These are phyloP conservation scores for Euproctis similis DNA, from an alignment of 2,888 invertebrate species.

Conservation along the genomic window DNA sequence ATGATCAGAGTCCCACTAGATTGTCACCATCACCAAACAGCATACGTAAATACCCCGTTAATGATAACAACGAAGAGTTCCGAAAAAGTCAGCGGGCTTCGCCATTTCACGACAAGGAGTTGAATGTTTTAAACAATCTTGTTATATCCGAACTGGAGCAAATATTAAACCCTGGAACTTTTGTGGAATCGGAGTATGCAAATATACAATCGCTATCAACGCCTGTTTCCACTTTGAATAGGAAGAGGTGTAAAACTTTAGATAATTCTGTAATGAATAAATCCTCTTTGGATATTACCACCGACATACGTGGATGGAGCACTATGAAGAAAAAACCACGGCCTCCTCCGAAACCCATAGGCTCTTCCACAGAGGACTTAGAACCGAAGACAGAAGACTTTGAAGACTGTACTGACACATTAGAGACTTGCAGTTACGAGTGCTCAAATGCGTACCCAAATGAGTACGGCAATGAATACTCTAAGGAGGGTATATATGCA, in stretches of 20 bases:
- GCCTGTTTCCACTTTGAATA: conserved; percentile 5
- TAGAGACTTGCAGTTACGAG: too few species aligned
- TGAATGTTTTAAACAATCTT: too few species aligned
- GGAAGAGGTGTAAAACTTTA: conserved; percentile 10
- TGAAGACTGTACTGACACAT: conserved; percentile 14
- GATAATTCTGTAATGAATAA: conserved; percentile 1
- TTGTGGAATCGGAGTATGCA: too few species aligned
- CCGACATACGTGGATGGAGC: conserved; percentile 2
- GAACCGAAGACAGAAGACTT: conserved; percentile 4
- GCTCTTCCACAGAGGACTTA: conserved; percentile 1
- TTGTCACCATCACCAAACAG: conserved; percentile 20
- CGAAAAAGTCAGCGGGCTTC: too few species aligned
- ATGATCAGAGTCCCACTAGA: conserved; percentile 13
- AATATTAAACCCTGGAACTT: conserved; percentile 2
- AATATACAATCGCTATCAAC: conserved; percentile 4
- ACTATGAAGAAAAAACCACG: conserved; percentile 29
- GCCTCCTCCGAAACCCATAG: conserved; percentile 26
- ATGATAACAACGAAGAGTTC: conserved; percentile 7
- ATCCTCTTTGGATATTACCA: not conserved
- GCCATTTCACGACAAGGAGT: too few species aligned
- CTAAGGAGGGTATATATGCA: conserved; percentile 14
- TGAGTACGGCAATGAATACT: conserved; percentile 4
- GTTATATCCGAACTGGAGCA: conserved; percentile 22
- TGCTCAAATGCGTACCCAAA: too few species aligned
- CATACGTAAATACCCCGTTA: conserved; percentile 5